Evolutionary conservation across 2,113 vertebrate species (phyloP).

Genomic region (Halichoeres trimaculatus): DNA sequence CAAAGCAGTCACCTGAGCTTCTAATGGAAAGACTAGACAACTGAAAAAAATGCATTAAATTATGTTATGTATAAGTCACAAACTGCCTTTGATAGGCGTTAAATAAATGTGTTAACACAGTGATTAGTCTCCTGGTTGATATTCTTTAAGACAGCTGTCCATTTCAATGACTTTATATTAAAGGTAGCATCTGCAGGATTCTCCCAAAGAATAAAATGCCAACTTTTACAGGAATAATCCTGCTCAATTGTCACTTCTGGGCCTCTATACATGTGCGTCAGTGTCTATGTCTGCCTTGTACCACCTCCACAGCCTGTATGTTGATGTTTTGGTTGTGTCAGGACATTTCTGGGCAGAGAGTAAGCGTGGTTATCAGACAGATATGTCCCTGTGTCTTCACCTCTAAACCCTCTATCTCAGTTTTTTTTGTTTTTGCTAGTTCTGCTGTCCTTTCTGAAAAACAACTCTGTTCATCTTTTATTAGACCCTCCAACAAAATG

Average conservation of each 20-base stretch:
- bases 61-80: conserved; percentile 22
- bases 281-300: no score
- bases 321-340: no score
- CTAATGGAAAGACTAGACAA: neutral
- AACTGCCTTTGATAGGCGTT: conserved; percentile 59
- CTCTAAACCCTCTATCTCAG: neutral
- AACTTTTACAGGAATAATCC: no score
- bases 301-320: no score
- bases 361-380: no score
- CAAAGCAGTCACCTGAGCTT: neutral
- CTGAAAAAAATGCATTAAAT: neutral
- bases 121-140: conserved; percentile 57
- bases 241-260: no score
- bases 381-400: conserved; percentile 16
- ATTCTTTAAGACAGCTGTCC: conserved; percentile 71
- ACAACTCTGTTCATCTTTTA: conserved; percentile 7
- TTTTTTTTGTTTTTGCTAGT: neutral
- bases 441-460: conserved; percentile 21
- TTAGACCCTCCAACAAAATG: conserved; percentile 8
- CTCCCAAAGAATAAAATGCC: no score
- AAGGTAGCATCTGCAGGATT: no score
- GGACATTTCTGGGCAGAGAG: no score
- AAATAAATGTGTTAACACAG: no score
- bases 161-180: conserved; percentile 75
- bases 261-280: no score